Percentiles rank a stretch among this genome's conserved stretches.
phyloP scores from a whole-genome alignment of 2,113 vertebrate genomes.

The Thymallus thymallus region DNA sequence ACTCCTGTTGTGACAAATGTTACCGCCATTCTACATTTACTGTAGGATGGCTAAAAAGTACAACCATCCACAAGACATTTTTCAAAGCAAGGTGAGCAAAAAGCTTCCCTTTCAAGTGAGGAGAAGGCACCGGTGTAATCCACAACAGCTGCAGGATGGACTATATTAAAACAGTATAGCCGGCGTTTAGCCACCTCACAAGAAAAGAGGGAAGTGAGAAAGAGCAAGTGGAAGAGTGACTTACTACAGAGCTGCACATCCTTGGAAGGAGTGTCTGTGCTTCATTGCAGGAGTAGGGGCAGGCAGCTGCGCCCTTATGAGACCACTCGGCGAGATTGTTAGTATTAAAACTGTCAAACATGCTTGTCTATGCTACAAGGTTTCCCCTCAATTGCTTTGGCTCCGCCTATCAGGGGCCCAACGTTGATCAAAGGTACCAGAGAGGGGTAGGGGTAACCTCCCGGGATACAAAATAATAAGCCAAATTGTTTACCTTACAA shows the following conservation, averaged over 20 bases:
- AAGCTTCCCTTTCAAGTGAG: constrained; percentile 23
- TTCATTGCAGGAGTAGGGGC: too few relatives aligned
- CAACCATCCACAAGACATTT: neutral
- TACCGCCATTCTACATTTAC: neutral
- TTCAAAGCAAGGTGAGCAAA: constrained; percentile 28
- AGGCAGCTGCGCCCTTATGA: constrained; percentile 38
- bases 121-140: constrained; percentile 15
- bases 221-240: too few relatives aligned
- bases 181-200: too few relatives aligned
- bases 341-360: constrained; percentile 55
- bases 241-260: too few relatives aligned
- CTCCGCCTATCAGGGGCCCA: constrained; percentile 22
- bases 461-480: constrained; percentile 44
- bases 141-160: too few relatives aligned
- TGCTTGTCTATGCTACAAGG: constrained; percentile 33
- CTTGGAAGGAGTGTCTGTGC: too few relatives aligned
- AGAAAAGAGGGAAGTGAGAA: too few relatives aligned
- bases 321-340: constrained; percentile 9
- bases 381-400: constrained; percentile 23
- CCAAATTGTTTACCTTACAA: constrained; percentile 44
- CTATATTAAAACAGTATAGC: too few relatives aligned
- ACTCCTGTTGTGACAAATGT: constrained; percentile 5
- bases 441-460: constrained; percentile 24
- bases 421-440: constrained; percentile 35
- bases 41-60: neutral